phyloP scores from a whole-genome alignment of 2,888 invertebrate genomes.

The Eristalis pertinax region DNA sequence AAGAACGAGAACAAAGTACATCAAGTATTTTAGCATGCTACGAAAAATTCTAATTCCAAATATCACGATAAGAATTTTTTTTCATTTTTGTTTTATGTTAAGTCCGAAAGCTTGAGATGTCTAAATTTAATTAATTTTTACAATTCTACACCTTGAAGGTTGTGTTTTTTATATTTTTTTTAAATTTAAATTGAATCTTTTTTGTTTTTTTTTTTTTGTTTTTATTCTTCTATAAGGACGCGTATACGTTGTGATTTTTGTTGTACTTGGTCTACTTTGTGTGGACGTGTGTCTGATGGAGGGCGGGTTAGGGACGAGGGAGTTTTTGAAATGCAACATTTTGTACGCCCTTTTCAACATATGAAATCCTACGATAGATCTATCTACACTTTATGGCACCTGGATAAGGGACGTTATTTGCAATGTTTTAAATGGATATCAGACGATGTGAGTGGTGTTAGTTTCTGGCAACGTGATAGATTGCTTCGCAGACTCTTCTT shows the following conservation, averaged over 20 bases:
- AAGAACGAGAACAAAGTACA: slow-evolving; percentile 1
- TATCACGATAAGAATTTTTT: slow-evolving; percentile 52
- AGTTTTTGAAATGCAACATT: slow-evolving; percentile 23
- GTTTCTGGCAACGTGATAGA: not conserved
- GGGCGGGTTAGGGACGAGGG: too few species aligned
- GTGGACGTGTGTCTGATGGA: not conserved
- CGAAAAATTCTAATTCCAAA: slow-evolving; percentile 38
- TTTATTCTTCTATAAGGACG: slow-evolving; percentile 54
- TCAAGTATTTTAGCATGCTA: slow-evolving; percentile 1
- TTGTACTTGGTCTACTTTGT: slow-evolving; percentile 17
- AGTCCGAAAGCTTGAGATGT: slow-evolving; percentile 42
- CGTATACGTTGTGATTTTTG: slow-evolving; percentile 70
- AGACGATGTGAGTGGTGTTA: not conserved
- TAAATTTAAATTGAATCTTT: slow-evolving; percentile 22
- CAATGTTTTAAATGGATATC: not conserved
- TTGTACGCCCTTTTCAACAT: slow-evolving; percentile 52
- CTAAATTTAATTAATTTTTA: slow-evolving; percentile 23
- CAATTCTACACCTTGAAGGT: not conserved
- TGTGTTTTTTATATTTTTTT: slow-evolving; percentile 34
- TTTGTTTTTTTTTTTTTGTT: slow-evolving; percentile 5
- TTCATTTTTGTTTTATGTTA: slow-evolving; percentile 40
- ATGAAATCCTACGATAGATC: slow-evolving; percentile 63
- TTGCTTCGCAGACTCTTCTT: too few species aligned
- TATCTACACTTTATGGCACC: slow-evolving; percentile 72
- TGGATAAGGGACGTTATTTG: slow-evolving; percentile 57